Conservation (phyloP, 2,797 vertebrate genomes). For the Oreonectes daqikongensis region DNA sequence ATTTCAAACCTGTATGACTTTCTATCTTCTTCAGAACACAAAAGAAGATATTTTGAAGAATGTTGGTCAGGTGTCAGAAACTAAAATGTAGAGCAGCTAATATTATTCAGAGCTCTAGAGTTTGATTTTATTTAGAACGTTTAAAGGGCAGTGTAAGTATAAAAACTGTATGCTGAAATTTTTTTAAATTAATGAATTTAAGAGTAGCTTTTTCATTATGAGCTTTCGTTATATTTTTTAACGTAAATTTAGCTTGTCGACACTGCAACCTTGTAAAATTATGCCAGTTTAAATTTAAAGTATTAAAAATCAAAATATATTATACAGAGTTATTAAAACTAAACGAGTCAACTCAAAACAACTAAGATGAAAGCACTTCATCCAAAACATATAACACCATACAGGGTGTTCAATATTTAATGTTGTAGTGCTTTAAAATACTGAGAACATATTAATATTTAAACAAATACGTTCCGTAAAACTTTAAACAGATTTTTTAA, state of each 20-base stretch:
- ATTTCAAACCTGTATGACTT: too few relatives aligned
- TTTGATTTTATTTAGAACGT: constrained; percentile 20
- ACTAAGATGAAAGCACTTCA: not conserved
- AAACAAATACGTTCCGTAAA: not conserved
- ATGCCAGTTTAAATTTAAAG: not conserved
- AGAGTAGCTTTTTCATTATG: not conserved
- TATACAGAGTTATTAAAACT: not conserved
- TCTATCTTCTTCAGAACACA: too few relatives aligned
- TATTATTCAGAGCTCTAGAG: constrained; percentile 37
- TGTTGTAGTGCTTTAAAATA: not conserved
- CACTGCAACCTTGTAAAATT: too few relatives aligned
- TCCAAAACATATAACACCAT: not conserved
- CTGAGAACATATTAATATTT: not conserved
- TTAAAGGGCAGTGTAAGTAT: too few relatives aligned
- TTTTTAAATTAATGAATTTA: too few relatives aligned
- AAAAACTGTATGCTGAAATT: too few relatives aligned
- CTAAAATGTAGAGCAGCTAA: constrained; percentile 45
- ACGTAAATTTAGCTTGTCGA: too few relatives aligned
- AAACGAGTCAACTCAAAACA: not conserved
- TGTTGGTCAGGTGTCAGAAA: constrained; percentile 2
- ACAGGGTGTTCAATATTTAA: not conserved
- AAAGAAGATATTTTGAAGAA: too few relatives aligned
- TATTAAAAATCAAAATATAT: not conserved
- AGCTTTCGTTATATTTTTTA: too few relatives aligned
- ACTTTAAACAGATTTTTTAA: not conserved